A percentile compares a stretch with the other conserved stretches of the same genome.
phyloP scores from a whole-genome alignment of 2,113 vertebrate genomes.

The Panurus biarmicus region DNA sequence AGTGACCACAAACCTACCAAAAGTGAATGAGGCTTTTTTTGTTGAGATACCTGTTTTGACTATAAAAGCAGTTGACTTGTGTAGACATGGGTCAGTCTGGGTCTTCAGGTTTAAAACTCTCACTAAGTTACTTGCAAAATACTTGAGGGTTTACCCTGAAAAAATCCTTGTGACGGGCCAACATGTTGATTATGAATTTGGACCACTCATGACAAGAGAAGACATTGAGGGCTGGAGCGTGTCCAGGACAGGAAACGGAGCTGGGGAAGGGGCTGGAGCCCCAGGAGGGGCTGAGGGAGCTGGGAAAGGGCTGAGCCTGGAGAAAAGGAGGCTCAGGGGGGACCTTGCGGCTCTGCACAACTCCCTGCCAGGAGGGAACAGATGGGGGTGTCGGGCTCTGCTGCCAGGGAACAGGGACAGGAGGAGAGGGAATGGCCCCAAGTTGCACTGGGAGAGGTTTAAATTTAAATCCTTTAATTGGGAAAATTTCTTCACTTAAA shows the following conservation, averaged over 20 bases:
- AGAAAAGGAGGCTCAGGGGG: not conserved
- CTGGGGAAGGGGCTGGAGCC: too few species aligned
- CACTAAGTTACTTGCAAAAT: not conserved
- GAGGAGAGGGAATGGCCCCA: rapidly evolving
- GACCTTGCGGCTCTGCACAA: not conserved
- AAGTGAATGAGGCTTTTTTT: not conserved
- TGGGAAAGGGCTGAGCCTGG: not conserved
- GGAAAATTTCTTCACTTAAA: not conserved
- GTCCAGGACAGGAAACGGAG: too few species aligned
- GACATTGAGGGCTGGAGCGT: rapidly evolving
- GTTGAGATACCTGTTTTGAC: not conserved
- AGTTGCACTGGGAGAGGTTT: rapidly evolving
- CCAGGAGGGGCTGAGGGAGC: not conserved
- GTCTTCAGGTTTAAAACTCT: not conserved
- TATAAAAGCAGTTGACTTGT: not conserved
- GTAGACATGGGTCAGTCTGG: not conserved
- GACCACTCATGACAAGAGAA: rapidly evolving
- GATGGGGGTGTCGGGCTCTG: rapidly evolving
- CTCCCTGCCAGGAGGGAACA: not conserved
- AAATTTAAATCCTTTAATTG: not conserved
- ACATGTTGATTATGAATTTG: not conserved
- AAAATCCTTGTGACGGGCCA: rapidly evolving
- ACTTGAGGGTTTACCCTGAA: not conserved
- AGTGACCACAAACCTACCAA: not conserved
- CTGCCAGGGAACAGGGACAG: not conserved